Base-by-base conservation (phyloP, 1,140 invertebrate genomes). In the Saccostrea glomerata region DNA sequence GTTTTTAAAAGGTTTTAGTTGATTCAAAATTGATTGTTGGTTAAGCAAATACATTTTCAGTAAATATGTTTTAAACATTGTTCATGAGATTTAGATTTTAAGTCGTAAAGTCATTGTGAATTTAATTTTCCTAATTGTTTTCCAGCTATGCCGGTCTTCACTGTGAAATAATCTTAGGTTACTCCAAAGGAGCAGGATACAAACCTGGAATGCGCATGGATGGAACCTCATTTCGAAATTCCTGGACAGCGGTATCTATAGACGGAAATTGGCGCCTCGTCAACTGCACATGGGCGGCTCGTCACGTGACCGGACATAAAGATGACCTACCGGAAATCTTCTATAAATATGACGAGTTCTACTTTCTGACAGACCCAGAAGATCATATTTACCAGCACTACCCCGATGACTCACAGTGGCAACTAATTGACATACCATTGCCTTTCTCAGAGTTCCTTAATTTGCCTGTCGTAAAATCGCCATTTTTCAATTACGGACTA, bases 91-190 rank as follows among this genome's bases (percentile, higher is more conserved):
- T 47, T n/a, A n/a, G n/a, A n/a, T n/a, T n/a, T n/a, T 6, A 9
- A 47, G 9, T 6, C 47, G 47, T 47, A 6, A 9, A 7, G 5
- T 9, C 5, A 36, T 30, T 25, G 30, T 82, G 7, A 84, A 84
- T 84, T 1, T 36, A 36, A 36, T 36, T 36, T 84, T 84, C 40
- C 82, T 36, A 66, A n/a, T 86, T 94, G 95, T 86, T 94, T 91
- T 91, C 66, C 91, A 99, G 98, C 95, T 99, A 99, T 95, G 99
- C 98, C 0, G 99, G 99, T 90, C 96, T 99, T 7, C 99, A 99
- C 95, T 99, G 99, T 95, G 98, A 99, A 30, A 98, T 99, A 15
- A 99, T 99, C 93, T 98, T 99, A 95, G 99, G 99, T 23, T 99
- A 99, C 95, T 99, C 98, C 66, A 99, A 99, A 95, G 99, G 98